Conservation (phyloP, 1,140 invertebrate species). For the Macrotrachela quadricornifera region DNA sequence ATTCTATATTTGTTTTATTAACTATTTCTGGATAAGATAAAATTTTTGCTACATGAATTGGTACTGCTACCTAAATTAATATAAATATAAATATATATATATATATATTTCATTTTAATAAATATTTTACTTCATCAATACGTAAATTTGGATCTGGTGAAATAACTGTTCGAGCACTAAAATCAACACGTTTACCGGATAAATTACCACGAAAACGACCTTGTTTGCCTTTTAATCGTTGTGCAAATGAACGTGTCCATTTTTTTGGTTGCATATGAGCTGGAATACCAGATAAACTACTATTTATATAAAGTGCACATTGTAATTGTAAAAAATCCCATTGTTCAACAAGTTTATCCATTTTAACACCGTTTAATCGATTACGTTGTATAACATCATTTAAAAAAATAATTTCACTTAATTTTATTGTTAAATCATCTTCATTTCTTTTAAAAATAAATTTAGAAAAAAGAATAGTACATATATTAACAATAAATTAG, state of each 20-base stretch:
- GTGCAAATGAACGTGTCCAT: constrained; percentile 52
- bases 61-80: constrained; percentile 60
- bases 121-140: constrained; percentile 60
- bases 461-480: constrained; percentile 2
- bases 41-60: constrained; percentile 77
- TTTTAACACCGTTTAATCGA: constrained; percentile 54
- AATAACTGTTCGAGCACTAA: constrained; percentile 88
- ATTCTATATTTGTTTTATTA: constrained; percentile 61
- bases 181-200: constrained; percentile 92
- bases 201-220: constrained; percentile 95
- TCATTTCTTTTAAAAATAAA: constrained; percentile 56
- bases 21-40: constrained; percentile 87
- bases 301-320: constrained; percentile 83
- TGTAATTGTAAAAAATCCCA: constrained; percentile 78
- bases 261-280: constrained; percentile 74
- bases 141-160: constrained; percentile 94
- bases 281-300: constrained; percentile 82
- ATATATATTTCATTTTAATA: background rate
- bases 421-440: constrained; percentile 90
- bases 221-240: constrained; percentile 82
- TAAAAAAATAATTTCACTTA: constrained; percentile 80
- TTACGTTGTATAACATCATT: constrained; percentile 76
- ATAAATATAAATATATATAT: background rate
- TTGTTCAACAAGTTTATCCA: constrained; percentile 63
- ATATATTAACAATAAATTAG: constrained; percentile 11